Evolutionary conservation across 1,140 invertebrate genomes (phyloP).

Genomic region (Carposina sasakii): DNA sequence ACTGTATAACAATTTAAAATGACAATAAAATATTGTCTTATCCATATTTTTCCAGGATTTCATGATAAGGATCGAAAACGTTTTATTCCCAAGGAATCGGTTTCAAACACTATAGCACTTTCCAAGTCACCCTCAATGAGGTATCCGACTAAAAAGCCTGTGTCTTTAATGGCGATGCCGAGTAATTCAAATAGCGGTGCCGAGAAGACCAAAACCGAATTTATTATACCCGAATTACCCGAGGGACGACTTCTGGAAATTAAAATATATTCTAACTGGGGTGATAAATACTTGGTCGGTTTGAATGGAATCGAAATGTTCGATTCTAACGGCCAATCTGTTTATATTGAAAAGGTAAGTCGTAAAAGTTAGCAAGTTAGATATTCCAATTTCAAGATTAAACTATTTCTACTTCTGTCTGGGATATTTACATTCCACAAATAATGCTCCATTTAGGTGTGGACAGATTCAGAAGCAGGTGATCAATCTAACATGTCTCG

Average conservation of each 20-base stretch:
- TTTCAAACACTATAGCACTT: too few species aligned
- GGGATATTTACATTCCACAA: too few species aligned
- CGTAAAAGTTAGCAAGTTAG: too few species aligned
- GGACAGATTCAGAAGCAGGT: slow-evolving; percentile 51
- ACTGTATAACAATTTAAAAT: too few species aligned
- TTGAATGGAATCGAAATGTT: slow-evolving; percentile 88
- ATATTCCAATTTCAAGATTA: too few species aligned
- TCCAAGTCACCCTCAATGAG: slow-evolving; percentile 15
- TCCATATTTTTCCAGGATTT: slow-evolving; percentile 34
- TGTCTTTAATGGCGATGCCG: slow-evolving; percentile 29
- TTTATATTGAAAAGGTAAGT: slow-evolving; percentile 72
- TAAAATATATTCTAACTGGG: slow-evolving; percentile 85
- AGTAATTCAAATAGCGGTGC: slow-evolving; percentile 23
- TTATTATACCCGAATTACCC: slow-evolving; percentile 82
- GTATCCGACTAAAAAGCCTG: slow-evolving; percentile 31
- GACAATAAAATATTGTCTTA: too few species aligned
- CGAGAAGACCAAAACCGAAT: slow-evolving; percentile 45
- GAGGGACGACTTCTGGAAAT: slow-evolving; percentile 78
- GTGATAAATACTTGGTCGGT: slow-evolving; percentile 86
- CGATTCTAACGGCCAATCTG: slow-evolving; percentile 75
- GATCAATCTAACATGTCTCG: slow-evolving; percentile 37
- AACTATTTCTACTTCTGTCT: too few species aligned
- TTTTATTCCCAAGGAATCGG: too few species aligned
- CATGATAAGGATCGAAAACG: slow-evolving; percentile 30
- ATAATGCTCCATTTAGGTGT: slow-evolving; percentile 34